These are phyloP conservation scores for Ctenodactylus gundi DNA, from an alignment of 2,113 vertebrate species.

Conservation along the genomic window DNA sequence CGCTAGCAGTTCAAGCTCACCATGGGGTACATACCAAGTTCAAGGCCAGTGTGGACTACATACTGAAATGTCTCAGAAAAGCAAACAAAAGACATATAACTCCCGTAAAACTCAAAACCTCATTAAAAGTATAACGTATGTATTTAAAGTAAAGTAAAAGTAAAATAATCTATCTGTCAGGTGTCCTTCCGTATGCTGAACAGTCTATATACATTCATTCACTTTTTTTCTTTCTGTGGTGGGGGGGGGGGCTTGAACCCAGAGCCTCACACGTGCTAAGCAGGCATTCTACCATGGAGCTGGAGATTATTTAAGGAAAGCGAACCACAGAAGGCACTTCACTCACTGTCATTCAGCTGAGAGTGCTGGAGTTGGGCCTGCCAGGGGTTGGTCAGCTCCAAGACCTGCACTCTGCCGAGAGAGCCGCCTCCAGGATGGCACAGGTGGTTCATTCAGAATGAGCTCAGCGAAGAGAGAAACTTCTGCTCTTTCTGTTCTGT, in stretches of 20 bases:
- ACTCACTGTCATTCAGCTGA: neutral
- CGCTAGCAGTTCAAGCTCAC: neutral
- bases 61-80: neutral
- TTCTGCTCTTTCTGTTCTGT: no score
- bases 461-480: neutral
- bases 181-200: neutral
- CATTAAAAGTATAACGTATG: neutral
- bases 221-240: neutral
- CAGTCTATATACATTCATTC: neutral
- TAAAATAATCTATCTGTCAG: no score
- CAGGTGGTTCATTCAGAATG: neutral
- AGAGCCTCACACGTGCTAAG: neutral
- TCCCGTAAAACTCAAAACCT: neutral
- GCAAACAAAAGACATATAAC: neutral
- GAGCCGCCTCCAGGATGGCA: neutral
- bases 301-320: no score
- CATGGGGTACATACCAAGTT: neutral
- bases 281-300: neutral
- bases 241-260: neutral
- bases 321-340: neutral
- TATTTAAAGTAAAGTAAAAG: no score
- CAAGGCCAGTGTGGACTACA: neutral
- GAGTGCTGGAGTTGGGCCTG: neutral
- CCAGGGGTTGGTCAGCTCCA: no score
- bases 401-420: neutral